A percentile compares a stretch with the other conserved stretches of the same genome.
These are phyloP conservation scores for Poeciliopsis presidionis DNA, from an alignment of 2,797 vertebrate genomes.

Conservation along the genomic window DNA sequence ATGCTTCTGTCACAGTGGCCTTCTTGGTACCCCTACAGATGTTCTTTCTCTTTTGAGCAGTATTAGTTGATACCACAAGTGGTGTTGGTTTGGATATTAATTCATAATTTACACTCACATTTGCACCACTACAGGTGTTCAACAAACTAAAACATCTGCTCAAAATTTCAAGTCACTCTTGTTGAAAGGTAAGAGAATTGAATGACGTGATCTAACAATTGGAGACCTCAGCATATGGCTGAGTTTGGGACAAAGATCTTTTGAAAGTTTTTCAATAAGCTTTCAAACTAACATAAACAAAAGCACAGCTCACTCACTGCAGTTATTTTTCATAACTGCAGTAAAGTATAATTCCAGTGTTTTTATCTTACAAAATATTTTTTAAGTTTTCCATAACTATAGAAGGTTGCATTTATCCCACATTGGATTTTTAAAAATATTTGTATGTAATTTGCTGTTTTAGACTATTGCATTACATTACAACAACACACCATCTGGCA, in stretches of 20 bases:
- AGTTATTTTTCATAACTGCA: background rate
- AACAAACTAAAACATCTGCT: slow-evolving; percentile 71
- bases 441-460: background rate
- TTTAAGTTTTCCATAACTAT: background rate
- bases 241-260: slow-evolving; percentile 63
- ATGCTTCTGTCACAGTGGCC: slow-evolving; percentile 53
- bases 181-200: slow-evolving; percentile 47
- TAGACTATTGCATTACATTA: background rate
- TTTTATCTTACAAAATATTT: background rate
- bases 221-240: slow-evolving; percentile 46
- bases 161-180: slow-evolving; percentile 46
- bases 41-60: slow-evolving; percentile 61
- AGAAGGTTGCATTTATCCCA: background rate
- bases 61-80: slow-evolving; percentile 63
- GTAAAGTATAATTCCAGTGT: background rate
- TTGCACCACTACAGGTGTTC: slow-evolving; percentile 72
- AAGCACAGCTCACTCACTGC: background rate
- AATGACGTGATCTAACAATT: slow-evolving; percentile 58
- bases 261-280: slow-evolving; percentile 40
- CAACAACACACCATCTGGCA: background rate
- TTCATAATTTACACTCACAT: slow-evolving; percentile 78
- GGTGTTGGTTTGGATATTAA: slow-evolving; percentile 67
- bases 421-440: background rate
- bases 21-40: slow-evolving; percentile 69
- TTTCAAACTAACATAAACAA: slow-evolving; percentile 21